Base-by-base conservation (phyloP, 2,888 invertebrate genomes). In the Antitype chi region DNA sequence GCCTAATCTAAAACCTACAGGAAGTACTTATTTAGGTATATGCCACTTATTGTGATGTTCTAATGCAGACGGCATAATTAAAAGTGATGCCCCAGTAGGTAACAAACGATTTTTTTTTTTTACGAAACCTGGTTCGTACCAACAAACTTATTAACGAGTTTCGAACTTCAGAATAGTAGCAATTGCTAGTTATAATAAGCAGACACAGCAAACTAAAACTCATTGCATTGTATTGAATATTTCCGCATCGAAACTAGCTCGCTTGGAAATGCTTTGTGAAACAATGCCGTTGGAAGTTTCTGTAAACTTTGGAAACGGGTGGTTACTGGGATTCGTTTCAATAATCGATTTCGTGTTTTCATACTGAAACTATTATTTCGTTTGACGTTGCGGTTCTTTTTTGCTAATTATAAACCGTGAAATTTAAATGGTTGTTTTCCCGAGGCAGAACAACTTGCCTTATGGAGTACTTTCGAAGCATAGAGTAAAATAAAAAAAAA, bases 211-310 rank as follows among this genome's bases (percentile, higher is more conserved):
- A 86, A 76, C 53, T 71, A n/a, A 59, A 86, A 75, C 74, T 74
- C n/a, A 59, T 68, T 79, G 71, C 76, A 79, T 71, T 67, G 63
- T 70, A 66, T 74, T 69, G 28, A 77, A 73, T 66, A 76, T 77
- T 77, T 78, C 52, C 57, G 53, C 49, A 59, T 25, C 28, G 28
- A 49, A 28, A 64, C 20, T 43, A 13, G 32, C 64, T 74, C 67
- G 38, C 32, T 73, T 67, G 52, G 68, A 69, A 80, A 67, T 62
- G 57, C 53, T 74, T 63, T 59, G 73, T 62, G 59, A 72, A 79
- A 71, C 71, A 62, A 68, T 47, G 6, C 59, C 55, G 55, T 62
- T 62, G 53, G 52, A 80, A 83, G 63, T 74, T 80, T 75, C 60
- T 7, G 53, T 59, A 76, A 68, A 75, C 62, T 81, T 70, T 53